phyloP scores from a whole-genome alignment of 2,113 vertebrate genomes.

The Sturnira hondurensis region DNA sequence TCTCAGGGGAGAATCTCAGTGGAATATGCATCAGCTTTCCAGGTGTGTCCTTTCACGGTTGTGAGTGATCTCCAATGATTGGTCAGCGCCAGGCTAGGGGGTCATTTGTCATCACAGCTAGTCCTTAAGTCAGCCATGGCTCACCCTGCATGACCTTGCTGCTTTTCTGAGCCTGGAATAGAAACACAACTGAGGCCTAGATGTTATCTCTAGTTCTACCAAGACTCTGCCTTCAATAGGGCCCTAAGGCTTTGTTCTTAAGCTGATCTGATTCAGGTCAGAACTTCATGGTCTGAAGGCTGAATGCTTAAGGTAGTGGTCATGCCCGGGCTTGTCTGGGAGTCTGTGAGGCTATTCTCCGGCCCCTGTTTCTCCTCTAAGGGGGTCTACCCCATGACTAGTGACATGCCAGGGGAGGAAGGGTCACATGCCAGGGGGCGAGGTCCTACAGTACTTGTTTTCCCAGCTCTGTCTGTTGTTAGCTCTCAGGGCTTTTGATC shows the following conservation, averaged over 20 bases:
- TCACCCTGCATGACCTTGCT: not conserved
- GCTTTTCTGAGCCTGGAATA: not conserved
- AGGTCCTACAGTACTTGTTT: too few species aligned
- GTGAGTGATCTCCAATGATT: not conserved
- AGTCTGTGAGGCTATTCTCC: too few species aligned
- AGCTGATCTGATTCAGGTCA: not conserved
- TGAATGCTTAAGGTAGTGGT: too few species aligned
- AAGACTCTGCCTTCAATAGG: not conserved
- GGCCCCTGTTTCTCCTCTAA: too few species aligned
- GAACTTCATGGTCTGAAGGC: too few species aligned
- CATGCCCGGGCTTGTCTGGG: too few species aligned
- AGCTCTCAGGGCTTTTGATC: too few species aligned
- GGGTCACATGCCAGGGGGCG: too few species aligned
- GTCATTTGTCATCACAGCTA: not conserved
- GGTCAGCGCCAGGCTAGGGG: not conserved
- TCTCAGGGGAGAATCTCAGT: not conserved
- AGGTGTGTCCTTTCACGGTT: not conserved
- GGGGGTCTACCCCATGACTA: too few species aligned
- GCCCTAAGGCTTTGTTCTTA: not conserved
- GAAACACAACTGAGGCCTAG: not conserved
- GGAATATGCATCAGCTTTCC: not conserved
- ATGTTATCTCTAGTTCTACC: not conserved
- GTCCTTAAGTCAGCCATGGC: not conserved
- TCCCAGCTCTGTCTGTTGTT: too few species aligned
- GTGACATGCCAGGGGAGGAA: too few species aligned